Evolutionary conservation across 1,140 invertebrate species (phyloP).

Genomic region (Cydia amplana): DNA sequence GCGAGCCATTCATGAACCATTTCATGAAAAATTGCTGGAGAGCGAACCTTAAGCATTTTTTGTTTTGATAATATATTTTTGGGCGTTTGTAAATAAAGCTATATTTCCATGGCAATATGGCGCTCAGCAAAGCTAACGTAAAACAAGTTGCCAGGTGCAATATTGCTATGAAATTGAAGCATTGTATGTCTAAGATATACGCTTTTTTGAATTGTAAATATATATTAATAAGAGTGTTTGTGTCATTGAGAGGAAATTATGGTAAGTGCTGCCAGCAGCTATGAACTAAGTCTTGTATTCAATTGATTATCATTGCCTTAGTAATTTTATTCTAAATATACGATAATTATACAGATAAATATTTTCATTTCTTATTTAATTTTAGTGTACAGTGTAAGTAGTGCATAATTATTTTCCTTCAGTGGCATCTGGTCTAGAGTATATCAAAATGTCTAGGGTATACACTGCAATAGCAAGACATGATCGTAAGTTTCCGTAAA

Average conservation of each 20-base stretch:
- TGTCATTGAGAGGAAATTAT: background rate
- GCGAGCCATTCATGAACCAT: too few species aligned
- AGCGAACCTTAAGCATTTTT: too few species aligned
- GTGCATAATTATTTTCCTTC: too few species aligned
- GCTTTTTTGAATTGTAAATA: constrained; percentile 1
- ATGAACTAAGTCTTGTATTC: constrained; percentile 15
- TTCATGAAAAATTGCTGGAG: too few species aligned
- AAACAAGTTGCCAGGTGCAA: background rate
- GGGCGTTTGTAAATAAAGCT: background rate
- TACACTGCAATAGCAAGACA: too few species aligned
- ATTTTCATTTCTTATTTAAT: background rate
- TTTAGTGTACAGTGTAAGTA: too few species aligned
- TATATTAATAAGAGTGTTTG: constrained; percentile 1
- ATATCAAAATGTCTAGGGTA: too few species aligned
- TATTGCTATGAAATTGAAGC: background rate
- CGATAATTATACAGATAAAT: background rate
- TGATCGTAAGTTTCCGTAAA: too few species aligned
- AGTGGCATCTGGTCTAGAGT: too few species aligned
- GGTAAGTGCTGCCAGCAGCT: background rate
- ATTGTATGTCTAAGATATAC: background rate
- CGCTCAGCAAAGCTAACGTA: background rate
- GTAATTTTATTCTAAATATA: constrained; percentile 25
- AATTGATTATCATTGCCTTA: constrained; percentile 12
- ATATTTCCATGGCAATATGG: background rate
- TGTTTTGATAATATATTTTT: background rate